Conservation (phyloP, 2,797 vertebrate genomes). For the Squalus acanthias region DNA sequence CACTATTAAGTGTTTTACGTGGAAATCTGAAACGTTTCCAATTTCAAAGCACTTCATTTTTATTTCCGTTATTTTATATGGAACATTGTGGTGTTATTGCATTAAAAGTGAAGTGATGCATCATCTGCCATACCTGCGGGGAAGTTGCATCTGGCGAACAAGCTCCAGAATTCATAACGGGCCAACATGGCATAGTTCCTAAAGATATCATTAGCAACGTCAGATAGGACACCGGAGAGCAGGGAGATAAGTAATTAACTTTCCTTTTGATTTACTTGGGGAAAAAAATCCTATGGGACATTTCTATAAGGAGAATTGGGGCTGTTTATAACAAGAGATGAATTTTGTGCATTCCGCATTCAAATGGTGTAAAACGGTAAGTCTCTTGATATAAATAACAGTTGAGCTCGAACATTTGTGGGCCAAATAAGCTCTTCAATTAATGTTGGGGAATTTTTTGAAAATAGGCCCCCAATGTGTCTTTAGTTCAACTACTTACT, state of each 20-base stretch:
- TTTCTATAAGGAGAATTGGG: background rate
- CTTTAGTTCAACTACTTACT: background rate
- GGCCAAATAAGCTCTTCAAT: background rate
- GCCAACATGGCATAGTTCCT: background rate
- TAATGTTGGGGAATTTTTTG: background rate
- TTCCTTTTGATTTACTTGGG: background rate
- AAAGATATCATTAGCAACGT: background rate
- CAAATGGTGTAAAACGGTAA: background rate
- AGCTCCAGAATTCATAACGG: background rate
- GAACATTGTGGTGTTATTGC: background rate
- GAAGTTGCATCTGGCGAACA: background rate
- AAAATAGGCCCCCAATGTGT: background rate
- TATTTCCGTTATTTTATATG: background rate
- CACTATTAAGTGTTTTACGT: background rate
- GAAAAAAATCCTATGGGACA: background rate
- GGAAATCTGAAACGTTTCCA: background rate
- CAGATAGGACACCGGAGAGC: background rate
- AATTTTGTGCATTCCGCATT: background rate
- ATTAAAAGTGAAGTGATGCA: background rate
- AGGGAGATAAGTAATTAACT: background rate
- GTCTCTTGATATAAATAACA: background rate
- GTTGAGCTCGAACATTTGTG: background rate
- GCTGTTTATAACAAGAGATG: background rate
- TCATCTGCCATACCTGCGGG: background rate
- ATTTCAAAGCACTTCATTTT: background rate